Percentiles rank a stretch among this genome's conserved stretches.
These are phyloP conservation scores for Drosophila neoperkinsi DNA, from an alignment of 2,888 invertebrate species.

Conservation along the genomic window DNA sequence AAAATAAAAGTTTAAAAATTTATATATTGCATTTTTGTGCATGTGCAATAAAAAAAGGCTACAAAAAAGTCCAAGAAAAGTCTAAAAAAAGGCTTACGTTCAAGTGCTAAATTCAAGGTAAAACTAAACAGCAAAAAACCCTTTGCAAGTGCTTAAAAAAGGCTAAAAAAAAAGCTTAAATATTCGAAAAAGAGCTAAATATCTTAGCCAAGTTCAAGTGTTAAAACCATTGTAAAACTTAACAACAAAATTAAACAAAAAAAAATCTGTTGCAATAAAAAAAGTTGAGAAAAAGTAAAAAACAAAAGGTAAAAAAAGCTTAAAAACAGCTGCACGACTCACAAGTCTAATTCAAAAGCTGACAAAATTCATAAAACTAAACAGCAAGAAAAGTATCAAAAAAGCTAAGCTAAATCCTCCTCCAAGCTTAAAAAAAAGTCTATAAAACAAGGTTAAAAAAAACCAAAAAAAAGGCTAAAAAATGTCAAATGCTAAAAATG, in stretches of 20 bases:
- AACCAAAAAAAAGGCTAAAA: conserved; percentile 24
- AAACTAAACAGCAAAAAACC: not conserved
- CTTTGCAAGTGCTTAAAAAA: not conserved
- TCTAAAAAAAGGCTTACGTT: not conserved
- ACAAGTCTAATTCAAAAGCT: not conserved
- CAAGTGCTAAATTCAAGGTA: not conserved
- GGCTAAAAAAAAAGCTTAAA: not conserved
- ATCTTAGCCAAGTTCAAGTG: not conserved
- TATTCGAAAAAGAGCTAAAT: not conserved
- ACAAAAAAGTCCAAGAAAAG: not conserved
- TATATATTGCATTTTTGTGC: not conserved
- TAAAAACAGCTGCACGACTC: not conserved
- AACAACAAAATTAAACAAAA: not conserved
- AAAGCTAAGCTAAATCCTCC: not conserved
- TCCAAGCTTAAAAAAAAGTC: conserved; percentile 1
- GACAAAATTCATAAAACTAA: not conserved
- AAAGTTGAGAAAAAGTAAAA: not conserved
- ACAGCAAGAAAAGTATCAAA: not conserved
- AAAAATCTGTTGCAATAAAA: not conserved
- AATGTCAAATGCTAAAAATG: conserved; percentile 56
- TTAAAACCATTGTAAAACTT: not conserved
- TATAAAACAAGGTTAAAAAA: conserved; percentile 37
- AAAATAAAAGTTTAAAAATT: not conserved
- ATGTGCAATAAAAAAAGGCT: not conserved
- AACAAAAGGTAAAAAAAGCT: not conserved